A percentile compares a stretch with the other conserved stretches of the same genome.
These are phyloP conservation scores for Aeoliscus strigatus DNA, from an alignment of 2,797 vertebrate species.

Conservation along the genomic window DNA sequence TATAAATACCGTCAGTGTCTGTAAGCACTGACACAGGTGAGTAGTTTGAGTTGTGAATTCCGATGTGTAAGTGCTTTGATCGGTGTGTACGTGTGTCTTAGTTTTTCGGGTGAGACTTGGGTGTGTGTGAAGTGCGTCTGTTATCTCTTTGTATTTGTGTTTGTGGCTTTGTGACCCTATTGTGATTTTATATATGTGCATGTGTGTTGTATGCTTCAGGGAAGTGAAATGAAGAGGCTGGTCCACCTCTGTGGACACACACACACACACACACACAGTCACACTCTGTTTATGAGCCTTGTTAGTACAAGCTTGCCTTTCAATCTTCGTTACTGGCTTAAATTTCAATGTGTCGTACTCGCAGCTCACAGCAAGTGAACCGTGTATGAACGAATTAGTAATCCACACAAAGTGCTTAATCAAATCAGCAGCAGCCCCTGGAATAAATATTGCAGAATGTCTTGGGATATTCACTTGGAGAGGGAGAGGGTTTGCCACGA, in stretches of 20 bases:
- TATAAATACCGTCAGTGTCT: constrained; percentile 40
- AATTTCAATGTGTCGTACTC: constrained; percentile 92
- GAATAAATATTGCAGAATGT: constrained; percentile 73
- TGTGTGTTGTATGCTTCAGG: constrained; percentile 29
- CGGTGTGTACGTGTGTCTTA: constrained; percentile 22
- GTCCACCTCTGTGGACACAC: constrained; percentile 75
- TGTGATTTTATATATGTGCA: constrained; percentile 14
- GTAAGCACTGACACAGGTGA: constrained; percentile 32
- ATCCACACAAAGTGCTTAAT: constrained; percentile 79
- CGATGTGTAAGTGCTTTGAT: constrained; percentile 42
- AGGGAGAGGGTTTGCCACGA: constrained; percentile 51
- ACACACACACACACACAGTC: constrained; percentile 20
- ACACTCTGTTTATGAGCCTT: constrained; percentile 77
- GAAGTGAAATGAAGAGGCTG: constrained; percentile 78
- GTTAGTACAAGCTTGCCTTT: constrained; percentile 89
- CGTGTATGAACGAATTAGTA: constrained; percentile 77
- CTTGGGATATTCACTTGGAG: constrained; percentile 60
- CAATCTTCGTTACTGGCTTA: constrained; percentile 90
- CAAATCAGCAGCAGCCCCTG: constrained; percentile 71
- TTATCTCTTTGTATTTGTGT: constrained; percentile 28
- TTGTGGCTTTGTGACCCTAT: constrained; percentile 10
- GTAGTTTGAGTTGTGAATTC: constrained; percentile 39
- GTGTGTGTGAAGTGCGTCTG: constrained; percentile 39
- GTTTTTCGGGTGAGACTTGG: constrained; percentile 23
- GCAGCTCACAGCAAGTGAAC: constrained; percentile 90